phyloP scores from a whole-genome alignment of 2,888 invertebrate species.

The Odontothrips loti region DNA sequence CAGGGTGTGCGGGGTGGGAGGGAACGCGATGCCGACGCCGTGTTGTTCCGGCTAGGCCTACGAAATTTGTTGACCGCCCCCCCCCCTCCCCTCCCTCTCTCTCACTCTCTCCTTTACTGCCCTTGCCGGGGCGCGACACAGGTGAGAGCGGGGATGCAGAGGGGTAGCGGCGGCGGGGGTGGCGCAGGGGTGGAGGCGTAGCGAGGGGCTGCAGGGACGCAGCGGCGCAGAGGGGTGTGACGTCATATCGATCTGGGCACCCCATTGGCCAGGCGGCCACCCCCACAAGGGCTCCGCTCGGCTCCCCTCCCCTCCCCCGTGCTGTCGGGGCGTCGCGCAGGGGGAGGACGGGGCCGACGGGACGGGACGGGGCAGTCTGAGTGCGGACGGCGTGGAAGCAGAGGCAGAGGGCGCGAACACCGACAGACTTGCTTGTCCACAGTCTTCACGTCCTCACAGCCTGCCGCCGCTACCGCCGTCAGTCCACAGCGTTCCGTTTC shows the following conservation, averaged over 20 bases:
- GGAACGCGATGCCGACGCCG: neutral
- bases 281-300: neutral
- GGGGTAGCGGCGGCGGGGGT: too few relatives aligned
- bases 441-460: neutral
- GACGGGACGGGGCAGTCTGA: neutral
- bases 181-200: too few relatives aligned
- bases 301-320: neutral
- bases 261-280: conserved; percentile 5
- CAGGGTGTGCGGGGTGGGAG: too few relatives aligned
- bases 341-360: too few relatives aligned
- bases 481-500: neutral
- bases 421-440: neutral
- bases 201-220: neutral
- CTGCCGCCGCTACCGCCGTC: neutral
- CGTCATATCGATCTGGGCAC: conserved; percentile 14
- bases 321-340: neutral
- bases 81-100: neutral
- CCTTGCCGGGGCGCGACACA: neutral
- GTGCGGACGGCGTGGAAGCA: neutral
- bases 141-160: neutral
- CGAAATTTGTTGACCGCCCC: neutral
- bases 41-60: neutral
- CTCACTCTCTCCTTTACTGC: too few relatives aligned
- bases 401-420: neutral
- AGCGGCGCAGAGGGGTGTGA: conserved; percentile 9